Evolutionary conservation across 2,888 invertebrate species (phyloP), one percentile per base, ranked within the genome.

Genomic region (Camponotus fellah): DNA sequence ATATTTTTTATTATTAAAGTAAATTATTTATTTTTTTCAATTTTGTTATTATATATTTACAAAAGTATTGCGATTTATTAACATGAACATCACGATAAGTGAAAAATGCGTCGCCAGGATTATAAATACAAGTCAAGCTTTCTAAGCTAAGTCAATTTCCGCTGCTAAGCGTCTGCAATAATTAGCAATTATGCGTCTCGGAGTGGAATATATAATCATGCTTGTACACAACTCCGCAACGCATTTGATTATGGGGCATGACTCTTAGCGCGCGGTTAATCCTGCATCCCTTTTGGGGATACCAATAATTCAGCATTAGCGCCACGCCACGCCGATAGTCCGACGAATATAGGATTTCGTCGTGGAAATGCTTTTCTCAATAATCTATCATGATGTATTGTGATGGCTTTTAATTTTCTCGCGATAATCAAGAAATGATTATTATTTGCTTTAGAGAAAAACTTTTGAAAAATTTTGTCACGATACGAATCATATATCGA

Each of bases 221-320:
- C 72, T 80, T 64, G 26, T 68, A 62, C 34, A 66, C 53, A 58
- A 46, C 37, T 46, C 68, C 43, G 58, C 53, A 81, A 69, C 60
- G 69, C 76, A 64, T 82, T 87, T 82, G 84, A 86, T 83, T 82
- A 81, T 82, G 76, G 76, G 32, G 17, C 83, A 40, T 69, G 74
- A 85, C 83, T 88, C 85, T 84, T 83, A 76, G 58, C 53, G 81
- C 43, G 12, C 60, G 49, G 69, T 82, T 87, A 88, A 88, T 88
- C 85, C 76, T 49, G 64, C 58, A 64, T 66, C 46, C 69, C 82
- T 76, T 80, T 81, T 58, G 66, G 65, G 72, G 60, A 79, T 71
- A 60, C 60, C 60, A 71, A 87, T 89, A 85, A 87, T 83, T 86
- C 88, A 84, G 83, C 83, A 88, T 89, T 87, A 85, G 75, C 64